A percentile compares a stretch with the other conserved stretches of the same genome.
These are phyloP conservation scores for Heteropelma amictum DNA, from an alignment of 2,888 invertebrate species.

Conservation along the genomic window DNA sequence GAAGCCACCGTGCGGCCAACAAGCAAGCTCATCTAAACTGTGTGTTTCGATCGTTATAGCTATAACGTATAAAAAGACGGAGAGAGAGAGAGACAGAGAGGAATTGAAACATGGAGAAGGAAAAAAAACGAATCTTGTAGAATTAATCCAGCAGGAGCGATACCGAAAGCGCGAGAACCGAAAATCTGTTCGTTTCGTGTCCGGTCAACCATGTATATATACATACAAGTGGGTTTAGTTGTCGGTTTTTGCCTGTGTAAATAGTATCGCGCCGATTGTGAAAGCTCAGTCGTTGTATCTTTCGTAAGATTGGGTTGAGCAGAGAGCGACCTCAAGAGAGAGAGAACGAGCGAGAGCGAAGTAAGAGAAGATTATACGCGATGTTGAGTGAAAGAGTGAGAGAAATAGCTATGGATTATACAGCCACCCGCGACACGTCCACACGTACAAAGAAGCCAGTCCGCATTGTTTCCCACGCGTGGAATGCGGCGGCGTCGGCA, in stretches of 20 bases:
- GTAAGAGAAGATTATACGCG: too few relatives aligned
- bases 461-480: constrained; percentile 76
- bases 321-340: constrained; percentile 9
- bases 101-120: neutral
- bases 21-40: constrained; percentile 35
- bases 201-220: constrained; percentile 10
- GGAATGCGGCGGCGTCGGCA: constrained; percentile 67
- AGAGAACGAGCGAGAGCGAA: constrained; percentile 2
- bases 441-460: constrained; percentile 72
- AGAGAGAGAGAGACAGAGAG: neutral
- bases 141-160: constrained; percentile 29
- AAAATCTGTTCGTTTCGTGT: constrained; percentile 44
- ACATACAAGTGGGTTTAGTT: neutral
- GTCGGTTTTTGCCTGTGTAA: neutral
- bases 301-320: constrained; percentile 14
- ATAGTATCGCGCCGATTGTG: constrained; percentile 3
- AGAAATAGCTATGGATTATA: constrained; percentile 50
- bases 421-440: constrained; percentile 69
- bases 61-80: neutral
- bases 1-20: constrained; percentile 37
- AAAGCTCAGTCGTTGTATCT: constrained; percentile 6
- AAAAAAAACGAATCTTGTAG: constrained; percentile 4
- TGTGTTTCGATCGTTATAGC: neutral
- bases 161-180: constrained; percentile 30
- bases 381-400: neutral